Base-by-base conservation (phyloP, 1,140 invertebrate genomes). In the Sitophilus oryzae region DNA sequence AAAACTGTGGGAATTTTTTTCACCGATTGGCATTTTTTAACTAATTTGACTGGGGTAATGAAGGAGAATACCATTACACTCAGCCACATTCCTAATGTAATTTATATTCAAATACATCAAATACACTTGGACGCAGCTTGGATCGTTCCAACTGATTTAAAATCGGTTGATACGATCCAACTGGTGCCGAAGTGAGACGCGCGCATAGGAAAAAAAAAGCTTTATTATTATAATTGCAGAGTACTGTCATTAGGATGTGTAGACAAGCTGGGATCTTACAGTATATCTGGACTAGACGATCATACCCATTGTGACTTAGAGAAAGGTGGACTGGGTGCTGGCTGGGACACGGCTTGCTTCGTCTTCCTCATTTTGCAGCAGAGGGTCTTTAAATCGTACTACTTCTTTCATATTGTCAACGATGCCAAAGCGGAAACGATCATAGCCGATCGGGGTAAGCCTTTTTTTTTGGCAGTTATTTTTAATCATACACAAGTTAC, bases 381-480 rank as follows among this genome's bases (percentile, higher is more conserved):
- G 19, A 9, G 55, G 9, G 45, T 57, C 10, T 57, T 57, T 11
- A 51, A 57, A 18, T 37, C 40, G 2, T 57, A 20, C 20, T 41
- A 57, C 25, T 57, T 57, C 35, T 52, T 57, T 3, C 55, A 52
- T 41, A 23, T 57, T 2, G 48, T 57, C 2, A 45, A 52, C 10
- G 55, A 51, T 4, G 42, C 47, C 0, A 57, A 57, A 21, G 43
- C 43, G 1, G 43, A 51, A 11, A 46, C 14, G 1, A 52, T 57
- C 30, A 21, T 57, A 11, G 55, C 47, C 11, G 19, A 37, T 34
- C 21, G 48, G 47, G 55, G 54, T 56, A n/a, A n/a, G n/a, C n/a
- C n/a, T n/a, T n/a, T n/a, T n/a, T n/a, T n/a, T n/a, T n/a, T n/a
- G n/a, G n/a, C n/a, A n/a, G n/a, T n/a, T n/a, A n/a, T n/a, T n/a